These are phyloP conservation scores for Megathymus violae DNA, from an alignment of 1,140 invertebrate genomes.

Conservation along the genomic window DNA sequence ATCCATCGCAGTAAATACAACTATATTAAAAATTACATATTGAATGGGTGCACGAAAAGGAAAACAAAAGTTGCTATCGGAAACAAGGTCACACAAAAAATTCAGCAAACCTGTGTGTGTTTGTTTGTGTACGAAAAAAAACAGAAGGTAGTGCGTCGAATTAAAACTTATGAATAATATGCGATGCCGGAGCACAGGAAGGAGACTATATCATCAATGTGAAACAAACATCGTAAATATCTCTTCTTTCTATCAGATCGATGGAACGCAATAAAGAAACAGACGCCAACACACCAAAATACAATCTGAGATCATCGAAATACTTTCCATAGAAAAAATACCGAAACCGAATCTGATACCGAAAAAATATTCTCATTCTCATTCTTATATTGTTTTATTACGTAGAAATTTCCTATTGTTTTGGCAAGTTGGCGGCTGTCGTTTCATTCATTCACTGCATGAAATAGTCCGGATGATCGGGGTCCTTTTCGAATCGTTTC, in stretches of 20 bases:
- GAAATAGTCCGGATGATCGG: constrained; percentile 97
- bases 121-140: constrained; percentile 18
- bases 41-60: constrained; percentile 28
- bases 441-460: constrained; percentile 88
- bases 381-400: not conserved
- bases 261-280: constrained; percentile 46
- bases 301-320: constrained; percentile 37
- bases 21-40: constrained; percentile 14
- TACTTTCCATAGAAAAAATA: constrained; percentile 4
- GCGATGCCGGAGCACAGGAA: constrained; percentile 44
- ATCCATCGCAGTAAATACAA: constrained; percentile 14
- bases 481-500: constrained; percentile 99
- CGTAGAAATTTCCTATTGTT: constrained; percentile 22
- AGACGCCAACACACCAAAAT: constrained; percentile 52
- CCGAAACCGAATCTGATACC: constrained; percentile 12
- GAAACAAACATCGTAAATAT: constrained; percentile 13
- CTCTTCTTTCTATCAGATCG: constrained; percentile 57
- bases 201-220: constrained; percentile 12
- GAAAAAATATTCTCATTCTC: constrained; percentile 17
- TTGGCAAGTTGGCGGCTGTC: constrained; percentile 38
- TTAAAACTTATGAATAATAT: constrained; percentile 55
- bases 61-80: constrained; percentile 1
- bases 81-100: constrained; percentile 14
- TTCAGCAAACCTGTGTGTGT: constrained; percentile 19
- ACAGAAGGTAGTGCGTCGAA: constrained; percentile 35